A percentile compares a stretch with the other conserved stretches of the same genome.
Conservation (phyloP, 2,797 vertebrate species). For the Molossus alvarezi region DNA sequence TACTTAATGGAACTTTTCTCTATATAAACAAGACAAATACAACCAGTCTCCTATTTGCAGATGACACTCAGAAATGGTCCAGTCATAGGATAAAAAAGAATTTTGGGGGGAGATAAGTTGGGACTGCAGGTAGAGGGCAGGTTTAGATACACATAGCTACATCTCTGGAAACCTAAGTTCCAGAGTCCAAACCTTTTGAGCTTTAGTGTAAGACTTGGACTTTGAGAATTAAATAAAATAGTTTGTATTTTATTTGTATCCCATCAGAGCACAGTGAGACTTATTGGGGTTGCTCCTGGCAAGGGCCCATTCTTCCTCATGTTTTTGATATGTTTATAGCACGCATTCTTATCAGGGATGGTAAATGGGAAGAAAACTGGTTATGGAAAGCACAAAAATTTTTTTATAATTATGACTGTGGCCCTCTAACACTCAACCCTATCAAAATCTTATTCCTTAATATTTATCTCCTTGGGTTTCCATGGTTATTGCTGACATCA, state of each 20-base stretch:
- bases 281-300: not conserved
- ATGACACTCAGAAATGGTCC: not conserved
- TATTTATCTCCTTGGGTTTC: not conserved
- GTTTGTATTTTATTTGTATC: not conserved
- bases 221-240: not conserved
- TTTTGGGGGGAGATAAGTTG: not conserved
- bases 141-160: not conserved
- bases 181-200: not conserved
- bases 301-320: not conserved
- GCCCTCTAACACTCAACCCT: not conserved
- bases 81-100: not conserved
- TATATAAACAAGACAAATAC: slow-evolving; percentile 8
- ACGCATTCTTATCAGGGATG: not conserved
- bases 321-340: not conserved
- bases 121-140: rapidly evolving
- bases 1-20: slow-evolving; percentile 39
- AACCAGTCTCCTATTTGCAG: slow-evolving; percentile 35
- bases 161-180: slow-evolving; percentile 6
- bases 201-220: not conserved
- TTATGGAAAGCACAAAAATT: not conserved
- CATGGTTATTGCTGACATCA: not conserved
- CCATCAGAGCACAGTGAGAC: not conserved
- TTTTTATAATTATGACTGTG: not conserved
- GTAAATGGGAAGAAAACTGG: not conserved
- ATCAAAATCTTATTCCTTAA: not conserved